These are phyloP conservation scores for Lasioglossum marginatum DNA, from an alignment of 2,888 invertebrate species.

Conservation along the genomic window DNA sequence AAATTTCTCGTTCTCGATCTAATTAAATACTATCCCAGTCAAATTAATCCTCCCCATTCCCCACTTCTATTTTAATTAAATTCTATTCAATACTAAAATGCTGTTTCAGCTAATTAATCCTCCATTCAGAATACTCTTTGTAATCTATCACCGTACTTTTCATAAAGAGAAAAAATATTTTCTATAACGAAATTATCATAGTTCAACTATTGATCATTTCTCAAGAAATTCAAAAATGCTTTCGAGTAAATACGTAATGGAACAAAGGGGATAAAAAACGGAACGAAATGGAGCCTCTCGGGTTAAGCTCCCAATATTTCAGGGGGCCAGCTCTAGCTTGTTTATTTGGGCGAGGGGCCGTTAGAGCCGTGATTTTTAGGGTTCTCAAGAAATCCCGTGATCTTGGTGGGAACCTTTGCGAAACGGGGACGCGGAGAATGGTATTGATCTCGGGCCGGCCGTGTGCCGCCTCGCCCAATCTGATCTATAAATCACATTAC, in stretches of 20 bases:
- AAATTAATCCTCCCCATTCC: neutral
- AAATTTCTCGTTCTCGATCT: neutral
- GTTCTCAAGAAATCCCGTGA: neutral
- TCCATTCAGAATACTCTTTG: neutral
- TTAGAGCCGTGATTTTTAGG: neutral
- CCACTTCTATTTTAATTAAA: neutral
- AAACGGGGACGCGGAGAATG: conserved; percentile 20
- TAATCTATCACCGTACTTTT: neutral
- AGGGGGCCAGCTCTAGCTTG: neutral
- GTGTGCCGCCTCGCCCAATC: conserved; percentile 50
- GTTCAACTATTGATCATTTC: neutral
- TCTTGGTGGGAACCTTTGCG: conserved; percentile 12
- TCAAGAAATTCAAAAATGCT: neutral
- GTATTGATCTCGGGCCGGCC: conserved; percentile 44
- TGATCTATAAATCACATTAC: conserved; percentile 49
- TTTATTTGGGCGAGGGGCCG: neutral
- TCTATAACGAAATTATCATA: too few relatives aligned
- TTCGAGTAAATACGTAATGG: neutral
- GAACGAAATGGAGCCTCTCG: too few relatives aligned
- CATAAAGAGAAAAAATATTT: neutral
- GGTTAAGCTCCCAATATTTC: neutral
- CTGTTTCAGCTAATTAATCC: neutral
- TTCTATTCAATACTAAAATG: neutral
- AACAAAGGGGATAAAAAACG: too few relatives aligned
- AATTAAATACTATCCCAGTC: neutral